Evolutionary conservation across 2,113 vertebrate genomes (phyloP).

Genomic region (Puffinus mauretanicus): DNA sequence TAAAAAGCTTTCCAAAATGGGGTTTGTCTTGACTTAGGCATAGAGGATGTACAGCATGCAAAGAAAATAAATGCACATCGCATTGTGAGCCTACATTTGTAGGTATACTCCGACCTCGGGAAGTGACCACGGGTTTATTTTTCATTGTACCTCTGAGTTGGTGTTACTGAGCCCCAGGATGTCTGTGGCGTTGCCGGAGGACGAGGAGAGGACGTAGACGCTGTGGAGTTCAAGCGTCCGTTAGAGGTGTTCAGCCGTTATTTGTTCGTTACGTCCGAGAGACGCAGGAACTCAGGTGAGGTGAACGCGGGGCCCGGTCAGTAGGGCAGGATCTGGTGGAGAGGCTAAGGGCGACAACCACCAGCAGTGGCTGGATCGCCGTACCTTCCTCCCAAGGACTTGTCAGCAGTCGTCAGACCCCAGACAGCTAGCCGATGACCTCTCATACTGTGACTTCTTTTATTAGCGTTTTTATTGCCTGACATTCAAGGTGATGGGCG

Average conservation of each 20-base stretch:
- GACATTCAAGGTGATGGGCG: neutral
- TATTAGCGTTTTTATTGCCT: neutral
- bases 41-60: neutral
- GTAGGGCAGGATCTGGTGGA: accelerated
- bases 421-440: neutral
- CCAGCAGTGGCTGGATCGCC: accelerated
- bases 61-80: neutral
- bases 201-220: accelerated
- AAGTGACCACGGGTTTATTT: neutral
- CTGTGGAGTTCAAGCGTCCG: neutral
- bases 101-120: neutral
- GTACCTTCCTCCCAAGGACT: neutral
- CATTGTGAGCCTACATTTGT: neutral
- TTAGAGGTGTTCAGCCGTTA: neutral
- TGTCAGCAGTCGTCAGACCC: neutral
- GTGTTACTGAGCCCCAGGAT: neutral
- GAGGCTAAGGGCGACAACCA: neutral
- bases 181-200: accelerated
- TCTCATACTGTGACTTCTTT: neutral
- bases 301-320: accelerated
- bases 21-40: neutral
- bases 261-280: accelerated
- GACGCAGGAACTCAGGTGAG: accelerated
- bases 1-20: neutral
- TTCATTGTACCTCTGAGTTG: neutral